These are phyloP conservation scores for Hoplostethus mediterraneus DNA, from an alignment of 2,797 vertebrate species.

Conservation along the genomic window DNA sequence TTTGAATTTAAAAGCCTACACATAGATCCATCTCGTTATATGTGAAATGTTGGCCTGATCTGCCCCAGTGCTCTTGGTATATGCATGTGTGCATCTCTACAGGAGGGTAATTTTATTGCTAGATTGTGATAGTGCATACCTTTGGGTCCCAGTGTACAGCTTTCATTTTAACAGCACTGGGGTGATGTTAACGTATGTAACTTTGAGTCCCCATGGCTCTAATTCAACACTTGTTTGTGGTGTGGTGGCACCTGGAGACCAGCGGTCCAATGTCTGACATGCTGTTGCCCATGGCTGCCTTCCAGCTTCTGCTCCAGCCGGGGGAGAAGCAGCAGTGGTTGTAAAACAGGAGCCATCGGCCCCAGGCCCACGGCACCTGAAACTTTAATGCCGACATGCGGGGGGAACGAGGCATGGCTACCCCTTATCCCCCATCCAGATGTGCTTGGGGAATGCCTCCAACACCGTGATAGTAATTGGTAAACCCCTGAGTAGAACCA, in stretches of 20 bases:
- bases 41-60: no score
- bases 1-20: no score
- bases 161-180: slow-evolving; percentile 53
- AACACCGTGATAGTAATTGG: slow-evolving; percentile 55
- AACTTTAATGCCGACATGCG: slow-evolving; percentile 86
- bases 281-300: slow-evolving; percentile 86
- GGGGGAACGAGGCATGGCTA: slow-evolving; percentile 42
- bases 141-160: slow-evolving; percentile 50
- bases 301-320: slow-evolving; percentile 75
- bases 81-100: no score
- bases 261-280: slow-evolving; percentile 79
- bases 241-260: slow-evolving; percentile 77
- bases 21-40: no score
- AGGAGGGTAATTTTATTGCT: no score
- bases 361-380: slow-evolving; percentile 74
- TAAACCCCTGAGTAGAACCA: slow-evolving; percentile 23
- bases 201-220: slow-evolving; percentile 72
- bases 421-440: slow-evolving; percentile 44
- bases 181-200: slow-evolving; percentile 67
- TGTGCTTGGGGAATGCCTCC: slow-evolving; percentile 69
- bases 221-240: slow-evolving; percentile 81
- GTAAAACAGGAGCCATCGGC: slow-evolving; percentile 64
- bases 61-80: no score
- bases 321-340: slow-evolving; percentile 59
- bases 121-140: not conserved